Base-by-base conservation (phyloP, 2,797 vertebrate species). In the Dendrocincla fuliginosa region DNA sequence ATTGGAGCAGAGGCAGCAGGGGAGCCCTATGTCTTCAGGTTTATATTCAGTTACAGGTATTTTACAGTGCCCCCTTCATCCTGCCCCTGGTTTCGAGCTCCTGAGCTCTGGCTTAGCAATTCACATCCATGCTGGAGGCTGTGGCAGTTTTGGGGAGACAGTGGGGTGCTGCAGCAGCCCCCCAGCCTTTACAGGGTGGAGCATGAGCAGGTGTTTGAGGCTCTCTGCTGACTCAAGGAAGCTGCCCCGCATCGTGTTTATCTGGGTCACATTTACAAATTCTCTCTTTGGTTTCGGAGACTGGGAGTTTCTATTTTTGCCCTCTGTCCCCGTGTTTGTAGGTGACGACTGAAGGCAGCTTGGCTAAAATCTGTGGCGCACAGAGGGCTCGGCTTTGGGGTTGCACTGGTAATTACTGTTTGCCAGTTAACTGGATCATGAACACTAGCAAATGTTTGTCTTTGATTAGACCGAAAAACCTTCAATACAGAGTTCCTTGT, bases 261-360 rank as follows among this genome's bases (percentile, higher is more conserved):
- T 96, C 89, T 95, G 84, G 89, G 93, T 91, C 95, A 84, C 65
- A 52, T 93, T 91, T 65, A 81, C 76, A 92, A 84, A 91, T 78
- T 85, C 81, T 78, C 75, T 44, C 89, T 92, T 68, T 16, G 7
- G 67, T 53, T 87, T 67, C 25, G 35, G 68, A 95, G 75, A 35
- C 42, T 77, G 75, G 23, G 64, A 89, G 76, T 33, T 91, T 71
- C 79, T 92, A 55, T 85, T 91, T 92, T 93, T 85, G 41, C 41
- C 52, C 60, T 71, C 60, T 85, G 52, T 60, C 13, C 47, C 49
- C n/a, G 27, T 20, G 27, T 70, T 77, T 74, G 52, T 46, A 25
- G 3, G 22, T 73, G 82, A 69, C 7, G 1, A 55, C 35, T 35
- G 27, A 90, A 91, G 78, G 71, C 60, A 87, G 79, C 71, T 65